phyloP scores from a whole-genome alignment of 1,140 invertebrate genomes.

The Anagrus nilaparvatae region DNA sequence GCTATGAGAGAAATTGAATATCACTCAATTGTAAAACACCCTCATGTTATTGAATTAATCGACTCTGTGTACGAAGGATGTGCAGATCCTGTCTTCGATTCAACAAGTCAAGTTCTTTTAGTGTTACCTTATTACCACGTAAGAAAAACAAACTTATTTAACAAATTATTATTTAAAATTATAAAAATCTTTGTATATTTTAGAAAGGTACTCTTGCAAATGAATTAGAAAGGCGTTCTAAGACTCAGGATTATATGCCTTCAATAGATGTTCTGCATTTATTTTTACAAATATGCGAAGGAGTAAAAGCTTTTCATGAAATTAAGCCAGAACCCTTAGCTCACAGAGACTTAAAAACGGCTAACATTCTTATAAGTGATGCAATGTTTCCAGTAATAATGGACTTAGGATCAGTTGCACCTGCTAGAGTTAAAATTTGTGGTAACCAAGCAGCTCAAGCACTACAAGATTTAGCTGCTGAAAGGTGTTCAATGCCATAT shows the following conservation, averaged over 20 bases:
- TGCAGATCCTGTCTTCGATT: slow-evolving; percentile 56
- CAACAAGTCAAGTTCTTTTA: slow-evolving; percentile 64
- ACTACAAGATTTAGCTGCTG: slow-evolving; percentile 71
- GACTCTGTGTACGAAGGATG: slow-evolving; percentile 56
- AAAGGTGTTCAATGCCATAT: slow-evolving; percentile 80
- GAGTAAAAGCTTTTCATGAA: slow-evolving; percentile 64
- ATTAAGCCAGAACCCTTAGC: slow-evolving; percentile 62
- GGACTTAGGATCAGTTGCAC: slow-evolving; percentile 73
- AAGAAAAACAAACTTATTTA: slow-evolving; percentile 25
- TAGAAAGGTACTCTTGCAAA: slow-evolving; percentile 67
- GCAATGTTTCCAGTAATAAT: slow-evolving; percentile 67
- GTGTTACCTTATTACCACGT: slow-evolving; percentile 70
- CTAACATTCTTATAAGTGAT: slow-evolving; percentile 68
- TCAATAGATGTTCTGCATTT: slow-evolving; percentile 57
- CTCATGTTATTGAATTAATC: slow-evolving; percentile 67
- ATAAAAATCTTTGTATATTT: slow-evolving; percentile 1
- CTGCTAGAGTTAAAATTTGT: slow-evolving; percentile 64
- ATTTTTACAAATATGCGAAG: slow-evolving; percentile 67
- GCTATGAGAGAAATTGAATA: slow-evolving; percentile 69
- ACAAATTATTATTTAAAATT: background rate
- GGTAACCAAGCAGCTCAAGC: slow-evolving; percentile 59
- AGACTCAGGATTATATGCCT: slow-evolving; percentile 50
- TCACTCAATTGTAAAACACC: slow-evolving; percentile 59
- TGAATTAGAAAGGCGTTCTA: slow-evolving; percentile 52
- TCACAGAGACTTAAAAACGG: slow-evolving; percentile 77